A percentile compares a stretch with the other conserved stretches of the same genome.
Conservation (phyloP, 2,797 vertebrate genomes). For the Danio tinwini region DNA sequence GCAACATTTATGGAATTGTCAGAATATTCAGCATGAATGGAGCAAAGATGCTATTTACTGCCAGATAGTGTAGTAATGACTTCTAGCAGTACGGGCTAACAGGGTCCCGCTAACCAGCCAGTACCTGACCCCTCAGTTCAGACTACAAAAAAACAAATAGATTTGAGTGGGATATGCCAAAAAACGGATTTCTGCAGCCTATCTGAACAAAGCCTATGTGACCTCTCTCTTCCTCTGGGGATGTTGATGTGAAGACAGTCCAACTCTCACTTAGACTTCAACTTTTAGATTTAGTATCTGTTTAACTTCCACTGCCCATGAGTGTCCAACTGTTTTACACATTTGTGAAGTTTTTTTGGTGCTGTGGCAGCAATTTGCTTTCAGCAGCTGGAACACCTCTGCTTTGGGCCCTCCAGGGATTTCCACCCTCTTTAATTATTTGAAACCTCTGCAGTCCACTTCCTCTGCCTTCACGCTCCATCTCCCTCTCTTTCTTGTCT, state of each 20-base stretch:
- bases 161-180: slow-evolving; percentile 26
- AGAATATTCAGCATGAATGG: neutral
- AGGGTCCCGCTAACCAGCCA: slow-evolving; percentile 12
- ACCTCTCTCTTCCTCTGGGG: neutral
- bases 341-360: slow-evolving; percentile 49
- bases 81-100: neutral
- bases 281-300: slow-evolving; percentile 21
- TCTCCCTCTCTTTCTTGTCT: slow-evolving; percentile 20
- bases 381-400: slow-evolving; percentile 53
- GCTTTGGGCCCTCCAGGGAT: slow-evolving; percentile 35
- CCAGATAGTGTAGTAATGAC: slow-evolving; percentile 21
- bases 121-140: slow-evolving; percentile 1
- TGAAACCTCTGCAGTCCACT: slow-evolving; percentile 47
- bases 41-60: neutral
- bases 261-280: neutral
- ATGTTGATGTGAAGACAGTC: neutral
- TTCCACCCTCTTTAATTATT: slow-evolving; percentile 54
- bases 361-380: slow-evolving; percentile 45
- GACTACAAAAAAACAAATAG: slow-evolving; percentile 1
- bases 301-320: slow-evolving; percentile 12
- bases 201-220: slow-evolving; percentile 14
- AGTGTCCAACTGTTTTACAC: slow-evolving; percentile 42
- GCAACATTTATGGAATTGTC: neutral
- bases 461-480: slow-evolving; percentile 37
- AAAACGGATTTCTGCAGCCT: neutral